Evolutionary conservation across 2,113 vertebrate species (phyloP).

Genomic region (Piprites chloris): DNA sequence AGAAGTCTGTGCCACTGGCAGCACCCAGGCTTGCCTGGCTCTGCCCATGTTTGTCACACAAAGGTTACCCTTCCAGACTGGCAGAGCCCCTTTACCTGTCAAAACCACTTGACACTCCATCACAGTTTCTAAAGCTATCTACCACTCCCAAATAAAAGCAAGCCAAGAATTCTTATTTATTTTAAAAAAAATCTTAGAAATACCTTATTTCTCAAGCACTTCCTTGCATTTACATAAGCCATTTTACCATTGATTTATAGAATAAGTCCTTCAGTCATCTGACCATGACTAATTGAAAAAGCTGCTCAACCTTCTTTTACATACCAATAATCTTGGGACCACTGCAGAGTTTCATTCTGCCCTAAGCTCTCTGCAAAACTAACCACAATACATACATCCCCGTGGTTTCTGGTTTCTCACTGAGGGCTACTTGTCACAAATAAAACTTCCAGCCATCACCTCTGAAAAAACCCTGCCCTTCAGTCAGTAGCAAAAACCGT

Average conservation of each 20-base stretch:
- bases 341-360: background rate
- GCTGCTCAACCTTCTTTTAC: background rate
- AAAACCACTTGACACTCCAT: background rate
- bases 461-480: background rate
- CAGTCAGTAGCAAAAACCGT: background rate
- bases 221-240: background rate
- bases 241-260: background rate
- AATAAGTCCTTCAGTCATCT: background rate
- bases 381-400: background rate
- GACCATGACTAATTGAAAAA: background rate
- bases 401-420: background rate
- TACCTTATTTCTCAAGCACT: background rate
- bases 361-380: background rate
- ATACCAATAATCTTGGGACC: background rate
- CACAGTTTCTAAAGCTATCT: background rate
- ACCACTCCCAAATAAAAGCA: background rate
- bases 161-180: background rate
- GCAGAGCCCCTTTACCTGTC: background rate
- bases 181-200: background rate
- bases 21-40: background rate
- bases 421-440: background rate
- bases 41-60: background rate
- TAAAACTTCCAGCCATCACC: background rate
- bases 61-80: background rate
- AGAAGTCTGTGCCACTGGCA: background rate